A percentile compares a stretch with the other conserved stretches of the same genome.
phyloP scores from a whole-genome alignment of 1,140 invertebrate genomes.

The Onthophagus taurus region DNA sequence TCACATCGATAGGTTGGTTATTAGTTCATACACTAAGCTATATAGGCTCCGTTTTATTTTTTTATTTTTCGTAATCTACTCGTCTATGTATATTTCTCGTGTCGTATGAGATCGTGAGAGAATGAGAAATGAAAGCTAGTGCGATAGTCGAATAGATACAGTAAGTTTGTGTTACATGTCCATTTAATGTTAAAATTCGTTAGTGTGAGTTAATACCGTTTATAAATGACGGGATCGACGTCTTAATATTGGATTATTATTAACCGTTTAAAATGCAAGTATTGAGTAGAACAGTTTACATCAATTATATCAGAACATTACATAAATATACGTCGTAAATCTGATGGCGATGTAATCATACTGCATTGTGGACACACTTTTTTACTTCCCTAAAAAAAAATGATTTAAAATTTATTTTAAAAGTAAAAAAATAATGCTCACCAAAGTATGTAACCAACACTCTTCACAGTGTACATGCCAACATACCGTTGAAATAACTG shows the following conservation, averaged over 20 bases:
- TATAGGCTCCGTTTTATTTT: too few species aligned
- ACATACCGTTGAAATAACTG: conserved; percentile 68
- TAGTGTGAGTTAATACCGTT: not conserved
- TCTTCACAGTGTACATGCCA: conserved; percentile 79
- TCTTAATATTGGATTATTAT: not conserved
- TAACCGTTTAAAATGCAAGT: not conserved
- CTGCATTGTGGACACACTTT: conserved; percentile 76
- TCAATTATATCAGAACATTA: conserved; percentile 37
- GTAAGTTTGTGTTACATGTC: not conserved
- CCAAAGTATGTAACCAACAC: conserved; percentile 68
- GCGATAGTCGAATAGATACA: conserved; percentile 9
- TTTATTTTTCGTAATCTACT: too few species aligned
- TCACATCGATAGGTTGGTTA: too few species aligned
- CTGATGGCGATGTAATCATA: conserved; percentile 67
- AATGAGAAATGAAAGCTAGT: too few species aligned
- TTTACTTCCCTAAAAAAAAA: conserved; percentile 51
- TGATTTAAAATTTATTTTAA: conserved; percentile 9
- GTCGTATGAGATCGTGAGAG: not conserved
- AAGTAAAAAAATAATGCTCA: conserved; percentile 19
- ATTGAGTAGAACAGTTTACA: not conserved
- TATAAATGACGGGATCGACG: conserved; percentile 1
- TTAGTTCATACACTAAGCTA: too few species aligned
- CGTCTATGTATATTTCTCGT: too few species aligned
- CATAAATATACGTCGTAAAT: conserved; percentile 66
- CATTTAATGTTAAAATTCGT: not conserved